Evolutionary conservation across 1,140 invertebrate genomes (phyloP).

Genomic region (Adoxophyes honmai): DNA sequence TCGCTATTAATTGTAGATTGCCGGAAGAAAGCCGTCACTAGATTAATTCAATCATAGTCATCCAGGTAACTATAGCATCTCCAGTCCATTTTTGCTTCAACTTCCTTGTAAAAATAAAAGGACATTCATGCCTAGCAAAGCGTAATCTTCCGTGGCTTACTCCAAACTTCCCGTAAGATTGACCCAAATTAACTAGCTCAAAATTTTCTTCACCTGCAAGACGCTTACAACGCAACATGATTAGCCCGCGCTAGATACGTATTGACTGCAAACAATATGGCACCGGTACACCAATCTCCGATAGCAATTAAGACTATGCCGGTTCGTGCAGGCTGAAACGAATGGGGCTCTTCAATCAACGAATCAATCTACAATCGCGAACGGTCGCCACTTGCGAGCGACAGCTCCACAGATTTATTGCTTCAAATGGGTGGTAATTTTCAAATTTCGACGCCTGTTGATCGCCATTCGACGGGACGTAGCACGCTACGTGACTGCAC

Average conservation of each 20-base stretch:
- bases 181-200: no score
- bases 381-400: slow-evolving; percentile 64
- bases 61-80: no score
- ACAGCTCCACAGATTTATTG: slow-evolving; percentile 73
- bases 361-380: slow-evolving; percentile 73
- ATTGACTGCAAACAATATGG: slow-evolving; percentile 29
- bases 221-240: background rate
- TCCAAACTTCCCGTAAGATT: no score
- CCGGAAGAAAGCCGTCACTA: no score
- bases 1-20: no score
- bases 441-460: slow-evolving; percentile 70
- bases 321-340: slow-evolving; percentile 55
- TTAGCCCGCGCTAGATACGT: slow-evolving; percentile 10
- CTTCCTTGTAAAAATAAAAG: no score
- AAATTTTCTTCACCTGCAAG: no score
- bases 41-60: no score
- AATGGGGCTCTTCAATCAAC: slow-evolving; percentile 73
- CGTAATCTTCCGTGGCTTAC: no score
- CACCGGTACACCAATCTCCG: slow-evolving; percentile 55
- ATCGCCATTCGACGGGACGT: slow-evolving; percentile 37
- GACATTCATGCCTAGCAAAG: no score
- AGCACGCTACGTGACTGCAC: slow-evolving; percentile 28
- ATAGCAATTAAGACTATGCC: slow-evolving; percentile 66
- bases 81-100: no score
- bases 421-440: slow-evolving; percentile 59